These are phyloP conservation scores for Hybos culiciformis DNA, from an alignment of 2,888 invertebrate species.

Conservation along the genomic window DNA sequence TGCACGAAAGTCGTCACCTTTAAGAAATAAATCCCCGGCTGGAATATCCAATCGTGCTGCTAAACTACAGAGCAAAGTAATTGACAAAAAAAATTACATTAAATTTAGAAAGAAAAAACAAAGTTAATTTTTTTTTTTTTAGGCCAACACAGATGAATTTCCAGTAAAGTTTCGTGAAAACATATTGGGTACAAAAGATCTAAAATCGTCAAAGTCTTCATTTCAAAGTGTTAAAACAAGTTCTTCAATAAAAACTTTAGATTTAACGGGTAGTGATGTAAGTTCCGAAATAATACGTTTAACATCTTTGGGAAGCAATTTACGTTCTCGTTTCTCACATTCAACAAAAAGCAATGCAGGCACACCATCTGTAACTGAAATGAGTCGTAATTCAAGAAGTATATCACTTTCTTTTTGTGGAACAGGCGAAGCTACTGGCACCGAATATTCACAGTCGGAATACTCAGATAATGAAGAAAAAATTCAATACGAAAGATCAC, in stretches of 20 bases:
- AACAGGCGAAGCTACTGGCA: conserved; percentile 28
- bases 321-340: conserved; percentile 15
- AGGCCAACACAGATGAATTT: too few species aligned
- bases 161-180: too few species aligned
- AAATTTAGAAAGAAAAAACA: background rate
- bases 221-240: background rate
- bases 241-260: conserved; percentile 3
- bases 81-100: background rate
- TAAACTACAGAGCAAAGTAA: conserved; percentile 9
- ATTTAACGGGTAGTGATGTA: conserved; percentile 7
- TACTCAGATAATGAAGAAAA: conserved; percentile 23
- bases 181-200: conserved; percentile 20
- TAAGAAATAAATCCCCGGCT: conserved; percentile 21
- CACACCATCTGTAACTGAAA: conserved; percentile 16
- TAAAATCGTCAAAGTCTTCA: conserved; percentile 20
- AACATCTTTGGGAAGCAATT: background rate
- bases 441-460: conserved; percentile 27
- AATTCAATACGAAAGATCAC: conserved; percentile 18
- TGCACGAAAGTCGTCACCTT: conserved; percentile 18
- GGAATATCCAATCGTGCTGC: background rate
- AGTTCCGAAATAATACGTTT: conserved; percentile 11
- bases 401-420: conserved; percentile 26
- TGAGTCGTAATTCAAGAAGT: conserved; percentile 21
- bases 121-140: too few species aligned
- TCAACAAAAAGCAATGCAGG: conserved; percentile 18